Percentiles rank a stretch among this genome's conserved stretches.
Evolutionary conservation across 2,113 vertebrate genomes (phyloP).

Genomic region (Aegotheles bennettii): DNA sequence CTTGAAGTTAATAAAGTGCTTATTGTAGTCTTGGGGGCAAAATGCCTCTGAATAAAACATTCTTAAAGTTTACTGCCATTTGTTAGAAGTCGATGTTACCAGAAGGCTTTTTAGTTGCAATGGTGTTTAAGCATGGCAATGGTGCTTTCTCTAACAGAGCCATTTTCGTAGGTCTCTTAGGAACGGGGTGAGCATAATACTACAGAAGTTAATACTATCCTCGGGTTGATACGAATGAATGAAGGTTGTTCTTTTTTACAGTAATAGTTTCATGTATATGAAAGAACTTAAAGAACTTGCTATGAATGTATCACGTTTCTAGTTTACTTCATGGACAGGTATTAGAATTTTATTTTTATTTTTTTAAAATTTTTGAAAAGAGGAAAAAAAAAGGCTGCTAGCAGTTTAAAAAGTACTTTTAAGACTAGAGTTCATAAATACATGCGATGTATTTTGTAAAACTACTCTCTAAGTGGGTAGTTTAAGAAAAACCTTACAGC

Average conservation of each 20-base stretch:
- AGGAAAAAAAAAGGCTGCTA: neutral
- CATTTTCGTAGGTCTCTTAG: neutral
- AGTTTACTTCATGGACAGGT: neutral
- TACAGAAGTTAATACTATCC: neutral
- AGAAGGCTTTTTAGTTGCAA: neutral
- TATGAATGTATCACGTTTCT: neutral
- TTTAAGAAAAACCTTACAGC: neutral
- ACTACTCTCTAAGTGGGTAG: neutral
- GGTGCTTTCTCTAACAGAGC: neutral
- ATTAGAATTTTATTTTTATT: neutral
- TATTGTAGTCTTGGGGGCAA: constrained; percentile 1
- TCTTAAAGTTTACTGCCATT: neutral
- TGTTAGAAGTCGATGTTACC: neutral
- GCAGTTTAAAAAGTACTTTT: neutral
- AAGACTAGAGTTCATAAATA: neutral
- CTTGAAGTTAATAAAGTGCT: constrained; percentile 26
- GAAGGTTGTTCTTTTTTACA: neutral
- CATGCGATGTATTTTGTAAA: neutral
- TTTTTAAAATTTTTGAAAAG: neutral
- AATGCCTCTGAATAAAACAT: constrained; percentile 18
- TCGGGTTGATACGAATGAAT: too few relatives aligned
- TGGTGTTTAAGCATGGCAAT: neutral
- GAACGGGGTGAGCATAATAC: neutral
- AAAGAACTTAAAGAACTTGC: neutral
- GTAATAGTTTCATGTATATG: neutral